Evolutionary conservation across 1,140 invertebrate species (phyloP).

Genomic region (Bradynema listronoti): DNA sequence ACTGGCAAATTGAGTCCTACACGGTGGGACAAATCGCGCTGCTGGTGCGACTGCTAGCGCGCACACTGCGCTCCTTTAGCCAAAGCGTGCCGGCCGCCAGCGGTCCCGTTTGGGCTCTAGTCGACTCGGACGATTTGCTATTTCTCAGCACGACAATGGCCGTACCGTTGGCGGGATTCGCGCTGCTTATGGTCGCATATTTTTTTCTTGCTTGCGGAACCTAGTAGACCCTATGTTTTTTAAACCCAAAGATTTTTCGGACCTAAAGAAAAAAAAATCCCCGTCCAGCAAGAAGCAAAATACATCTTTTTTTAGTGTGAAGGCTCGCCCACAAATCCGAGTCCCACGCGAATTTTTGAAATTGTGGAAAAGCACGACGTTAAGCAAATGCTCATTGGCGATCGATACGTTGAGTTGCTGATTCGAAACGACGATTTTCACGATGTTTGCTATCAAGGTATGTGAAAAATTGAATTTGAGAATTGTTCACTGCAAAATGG

Average conservation of each 20-base stretch:
- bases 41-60: slow-evolving; percentile 1
- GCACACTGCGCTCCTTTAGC: not conserved
- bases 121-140: slow-evolving; percentile 5
- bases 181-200: too few species aligned
- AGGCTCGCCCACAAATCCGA: slow-evolving; percentile 4
- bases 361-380: slow-evolving; percentile 9
- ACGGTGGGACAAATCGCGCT: slow-evolving; percentile 8
- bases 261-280: too few species aligned
- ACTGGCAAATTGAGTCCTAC: slow-evolving; percentile 6
- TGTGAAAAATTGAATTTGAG: not conserved
- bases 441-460: slow-evolving; percentile 8
- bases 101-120: not conserved
- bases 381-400: not conserved
- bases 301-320: too few species aligned
- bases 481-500: not conserved
- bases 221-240: too few species aligned
- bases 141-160: not conserved
- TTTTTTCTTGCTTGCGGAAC: too few species aligned
- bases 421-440: slow-evolving; percentile 6
- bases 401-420: not conserved
- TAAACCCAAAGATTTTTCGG: too few species aligned
- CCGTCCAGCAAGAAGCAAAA: too few species aligned
- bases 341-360: slow-evolving; percentile 7
- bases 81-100: not conserved
- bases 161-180: not conserved